Evolutionary conservation across 1,140 invertebrate genomes (phyloP).

Genomic region (Calliopsis andreniformis): DNA sequence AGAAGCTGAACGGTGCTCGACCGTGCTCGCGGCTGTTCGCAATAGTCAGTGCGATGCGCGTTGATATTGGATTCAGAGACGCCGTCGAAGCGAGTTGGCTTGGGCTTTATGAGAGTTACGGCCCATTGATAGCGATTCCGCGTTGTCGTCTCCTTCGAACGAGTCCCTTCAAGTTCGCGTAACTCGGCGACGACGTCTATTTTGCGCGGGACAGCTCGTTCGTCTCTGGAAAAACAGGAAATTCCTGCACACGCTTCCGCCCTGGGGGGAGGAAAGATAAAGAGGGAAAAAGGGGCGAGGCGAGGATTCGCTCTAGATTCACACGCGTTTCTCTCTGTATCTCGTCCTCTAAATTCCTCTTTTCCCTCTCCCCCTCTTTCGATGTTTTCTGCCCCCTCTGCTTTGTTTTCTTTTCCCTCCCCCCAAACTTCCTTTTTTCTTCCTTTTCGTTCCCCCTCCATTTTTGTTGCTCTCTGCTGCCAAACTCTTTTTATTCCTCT

Average conservation of each 20-base stretch:
- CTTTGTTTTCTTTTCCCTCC: background rate
- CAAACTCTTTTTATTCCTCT: background rate
- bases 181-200: constrained; percentile 4
- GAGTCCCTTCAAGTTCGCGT: constrained; percentile 35
- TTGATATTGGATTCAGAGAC: constrained; percentile 43
- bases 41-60: constrained; percentile 25
- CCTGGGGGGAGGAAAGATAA: background rate
- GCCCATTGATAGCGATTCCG: constrained; percentile 35
- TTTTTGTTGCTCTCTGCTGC: background rate
- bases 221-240: constrained; percentile 23
- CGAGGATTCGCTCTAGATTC: constrained; percentile 36
- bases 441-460: background rate
- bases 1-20: background rate
- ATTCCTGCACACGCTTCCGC: constrained; percentile 39
- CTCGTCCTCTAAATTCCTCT: constrained; percentile 26
- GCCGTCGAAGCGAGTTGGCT: background rate
- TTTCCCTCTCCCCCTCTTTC: background rate
- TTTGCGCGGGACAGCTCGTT: background rate
- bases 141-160: constrained; percentile 12
- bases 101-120: constrained; percentile 35
- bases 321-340: constrained; percentile 22
- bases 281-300: background rate
- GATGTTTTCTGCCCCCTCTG: background rate
- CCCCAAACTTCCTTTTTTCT: background rate
- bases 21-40: constrained; percentile 10